These are phyloP conservation scores for Protonemura montana DNA, from an alignment of 2,888 invertebrate genomes.

Conservation along the genomic window DNA sequence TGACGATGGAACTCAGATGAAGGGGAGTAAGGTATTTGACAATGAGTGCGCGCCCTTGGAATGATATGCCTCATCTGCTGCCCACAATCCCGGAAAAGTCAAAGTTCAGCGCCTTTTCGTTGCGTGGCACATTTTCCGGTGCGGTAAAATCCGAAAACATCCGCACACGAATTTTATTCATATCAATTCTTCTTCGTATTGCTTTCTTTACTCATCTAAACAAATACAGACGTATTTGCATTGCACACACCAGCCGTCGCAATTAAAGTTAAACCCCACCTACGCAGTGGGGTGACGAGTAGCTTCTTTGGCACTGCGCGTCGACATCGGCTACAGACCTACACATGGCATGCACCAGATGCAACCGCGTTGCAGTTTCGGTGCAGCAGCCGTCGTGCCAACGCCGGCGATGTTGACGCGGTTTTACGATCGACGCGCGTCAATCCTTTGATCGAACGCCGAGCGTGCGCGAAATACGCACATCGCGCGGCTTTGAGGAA, in stretches of 20 bases:
- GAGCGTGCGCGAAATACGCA: neutral
- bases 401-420: neutral
- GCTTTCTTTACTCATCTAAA: neutral
- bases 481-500: neutral
- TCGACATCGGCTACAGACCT: neutral
- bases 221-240: neutral
- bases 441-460: neutral
- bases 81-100: neutral
- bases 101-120: neutral
- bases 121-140: neutral
- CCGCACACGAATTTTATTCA: neutral
- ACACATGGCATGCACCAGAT: conserved; percentile 1
- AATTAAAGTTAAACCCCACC: neutral
- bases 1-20: neutral
- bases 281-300: no score
- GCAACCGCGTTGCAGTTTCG: neutral
- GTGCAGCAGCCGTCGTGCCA: neutral
- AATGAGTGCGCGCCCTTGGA: neutral
- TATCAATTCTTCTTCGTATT: neutral
- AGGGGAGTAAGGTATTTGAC: neutral
- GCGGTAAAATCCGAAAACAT: no score
- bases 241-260: neutral
- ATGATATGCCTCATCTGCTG: neutral
- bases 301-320: no score
- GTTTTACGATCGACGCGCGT: neutral